Percentiles rank a stretch among this genome's conserved stretches.
phyloP scores from a whole-genome alignment of 2,113 vertebrate genomes.

The Apus apus region DNA sequence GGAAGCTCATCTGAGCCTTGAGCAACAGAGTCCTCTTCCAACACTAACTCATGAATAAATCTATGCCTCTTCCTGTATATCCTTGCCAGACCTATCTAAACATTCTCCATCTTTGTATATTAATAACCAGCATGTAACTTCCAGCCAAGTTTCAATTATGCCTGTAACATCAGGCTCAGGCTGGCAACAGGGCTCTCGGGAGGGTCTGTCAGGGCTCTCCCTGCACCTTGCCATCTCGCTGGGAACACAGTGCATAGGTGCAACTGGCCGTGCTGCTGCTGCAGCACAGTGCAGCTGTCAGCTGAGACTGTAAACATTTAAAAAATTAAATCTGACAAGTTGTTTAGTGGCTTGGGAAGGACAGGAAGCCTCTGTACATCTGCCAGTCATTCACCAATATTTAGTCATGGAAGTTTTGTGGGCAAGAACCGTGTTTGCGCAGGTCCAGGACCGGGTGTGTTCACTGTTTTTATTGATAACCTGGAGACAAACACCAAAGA shows the following conservation, averaged over 20 bases:
- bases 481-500: not conserved
- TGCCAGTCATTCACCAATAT: not conserved
- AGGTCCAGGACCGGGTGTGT: not conserved
- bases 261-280: not conserved
- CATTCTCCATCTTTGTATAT: slow-evolving; percentile 4
- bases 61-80: slow-evolving; percentile 15
- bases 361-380: not conserved
- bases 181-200: not conserved
- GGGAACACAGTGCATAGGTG: not conserved
- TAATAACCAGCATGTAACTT: not conserved
- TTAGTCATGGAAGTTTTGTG: not conserved
- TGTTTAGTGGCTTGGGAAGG: not conserved
- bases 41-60: slow-evolving; percentile 7
- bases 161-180: not conserved
- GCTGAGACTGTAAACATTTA: not conserved
- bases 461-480: not conserved
- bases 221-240: fast-evolving
- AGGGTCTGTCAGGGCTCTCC: not conserved
- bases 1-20: not conserved
- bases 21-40: slow-evolving; percentile 25
- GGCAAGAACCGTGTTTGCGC: not conserved
- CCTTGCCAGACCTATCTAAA: slow-evolving; percentile 27
- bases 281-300: not conserved
- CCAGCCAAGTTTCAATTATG: not conserved
- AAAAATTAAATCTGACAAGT: slow-evolving; percentile 32